A percentile compares a stretch with the other conserved stretches of the same genome.
phyloP scores from a whole-genome alignment of 2,113 vertebrate genomes.

The Callocephalon fimbriatum region DNA sequence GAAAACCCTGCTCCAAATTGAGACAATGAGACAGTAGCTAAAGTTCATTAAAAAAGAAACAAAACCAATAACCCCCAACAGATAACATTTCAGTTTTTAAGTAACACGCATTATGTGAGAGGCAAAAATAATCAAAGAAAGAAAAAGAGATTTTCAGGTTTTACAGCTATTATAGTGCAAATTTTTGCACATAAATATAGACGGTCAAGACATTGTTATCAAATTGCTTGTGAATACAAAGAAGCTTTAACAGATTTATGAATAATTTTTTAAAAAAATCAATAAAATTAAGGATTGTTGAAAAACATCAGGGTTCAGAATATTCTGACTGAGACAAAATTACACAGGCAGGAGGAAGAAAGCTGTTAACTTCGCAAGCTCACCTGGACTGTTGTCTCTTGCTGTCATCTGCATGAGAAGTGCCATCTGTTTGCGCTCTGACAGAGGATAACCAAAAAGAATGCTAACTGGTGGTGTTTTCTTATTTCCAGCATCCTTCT shows the following conservation, averaged over 20 bases:
- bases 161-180: not conserved
- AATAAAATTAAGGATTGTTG: not conserved
- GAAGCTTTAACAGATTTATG: not conserved
- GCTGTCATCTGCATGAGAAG: constrained; percentile 99
- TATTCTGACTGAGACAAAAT: not conserved
- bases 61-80: not conserved
- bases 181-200: not conserved
- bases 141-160: not conserved
- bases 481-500: constrained; percentile 92
- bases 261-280: not conserved
- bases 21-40: not conserved
- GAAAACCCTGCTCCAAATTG: not conserved
- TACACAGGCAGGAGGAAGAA: not conserved
- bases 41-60: not conserved
- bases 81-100: not conserved
- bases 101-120: not conserved
- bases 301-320: not conserved
- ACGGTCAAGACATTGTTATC: not conserved
- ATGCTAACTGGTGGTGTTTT: constrained; percentile 93
- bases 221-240: not conserved
- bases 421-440: constrained; percentile 98
- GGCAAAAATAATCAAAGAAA: not conserved
- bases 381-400: constrained; percentile 98
- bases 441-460: constrained; percentile 97
- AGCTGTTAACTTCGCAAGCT: not conserved